A percentile compares a stretch with the other conserved stretches of the same genome.
Evolutionary conservation across 2,888 invertebrate genomes (phyloP).

Genomic region (Caenorhabditis auriculariae): DNA sequence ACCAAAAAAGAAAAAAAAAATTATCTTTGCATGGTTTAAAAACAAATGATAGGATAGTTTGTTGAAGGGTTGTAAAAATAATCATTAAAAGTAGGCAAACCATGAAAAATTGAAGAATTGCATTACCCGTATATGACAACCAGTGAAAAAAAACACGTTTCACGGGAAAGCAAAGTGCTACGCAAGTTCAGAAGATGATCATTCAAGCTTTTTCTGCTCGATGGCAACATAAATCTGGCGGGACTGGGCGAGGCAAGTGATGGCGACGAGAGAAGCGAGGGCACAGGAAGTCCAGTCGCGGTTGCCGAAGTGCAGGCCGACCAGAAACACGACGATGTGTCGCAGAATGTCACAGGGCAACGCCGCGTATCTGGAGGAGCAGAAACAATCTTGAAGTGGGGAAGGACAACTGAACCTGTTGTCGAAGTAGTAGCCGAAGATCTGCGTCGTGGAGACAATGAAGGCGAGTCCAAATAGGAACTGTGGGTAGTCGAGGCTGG

Average conservation of each 20-base stretch:
- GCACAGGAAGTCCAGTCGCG: not conserved
- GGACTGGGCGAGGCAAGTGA: not conserved
- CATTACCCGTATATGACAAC: too few species aligned
- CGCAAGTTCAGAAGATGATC: too few species aligned
- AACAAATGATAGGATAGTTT: too few species aligned
- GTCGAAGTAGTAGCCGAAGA: constrained; percentile 31
- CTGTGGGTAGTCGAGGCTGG: not conserved
- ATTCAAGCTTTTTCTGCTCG: not conserved
- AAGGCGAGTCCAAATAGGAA: constrained; percentile 5
- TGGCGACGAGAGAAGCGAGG: not conserved
- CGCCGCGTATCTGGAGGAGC: not conserved
- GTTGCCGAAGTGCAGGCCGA: not conserved
- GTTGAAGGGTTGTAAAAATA: too few species aligned
- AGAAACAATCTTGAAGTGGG: not conserved
- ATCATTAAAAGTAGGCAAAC: too few species aligned
- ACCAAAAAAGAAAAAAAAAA: too few species aligned
- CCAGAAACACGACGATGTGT: not conserved
- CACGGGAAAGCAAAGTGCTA: too few species aligned
- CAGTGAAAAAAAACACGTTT: too few species aligned
- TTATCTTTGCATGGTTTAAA: too few species aligned
- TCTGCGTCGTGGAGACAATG: constrained; percentile 13
- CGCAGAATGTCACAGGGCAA: not conserved
- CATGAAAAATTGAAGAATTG: too few species aligned
- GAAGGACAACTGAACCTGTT: constrained; percentile 13
- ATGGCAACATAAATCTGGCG: not conserved